A percentile compares a stretch with the other conserved stretches of the same genome.
These are phyloP conservation scores for Rhabdomys pumilio DNA, from an alignment of 2,797 vertebrate genomes.

Conservation along the genomic window DNA sequence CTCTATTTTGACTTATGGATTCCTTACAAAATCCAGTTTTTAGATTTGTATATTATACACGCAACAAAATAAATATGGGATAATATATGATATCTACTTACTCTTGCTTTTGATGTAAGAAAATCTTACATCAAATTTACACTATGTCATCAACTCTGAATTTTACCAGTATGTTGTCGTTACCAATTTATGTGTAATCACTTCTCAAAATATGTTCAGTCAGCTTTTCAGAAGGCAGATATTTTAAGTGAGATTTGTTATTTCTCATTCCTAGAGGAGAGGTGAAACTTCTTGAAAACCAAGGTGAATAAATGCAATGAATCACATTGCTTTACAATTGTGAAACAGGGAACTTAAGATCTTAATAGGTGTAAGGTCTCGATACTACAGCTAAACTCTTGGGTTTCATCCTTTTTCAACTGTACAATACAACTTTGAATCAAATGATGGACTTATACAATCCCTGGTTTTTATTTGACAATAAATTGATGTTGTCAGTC, in stretches of 20 bases:
- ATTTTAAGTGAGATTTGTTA: neutral
- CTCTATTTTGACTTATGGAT: neutral
- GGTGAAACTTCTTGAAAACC: neutral
- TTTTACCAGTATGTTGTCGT: neutral
- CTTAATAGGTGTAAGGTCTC: neutral
- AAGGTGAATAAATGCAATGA: neutral
- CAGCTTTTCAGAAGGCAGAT: neutral
- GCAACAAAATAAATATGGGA: neutral
- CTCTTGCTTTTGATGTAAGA: neutral
- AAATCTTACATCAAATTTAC: neutral
- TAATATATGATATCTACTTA: neutral
- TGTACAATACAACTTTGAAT: constrained; percentile 3
- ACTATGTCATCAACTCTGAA: neutral
- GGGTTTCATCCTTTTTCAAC: neutral
- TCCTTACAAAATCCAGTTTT: constrained; percentile 26
- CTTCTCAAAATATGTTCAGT: neutral
- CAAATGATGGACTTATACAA: constrained; percentile 20
- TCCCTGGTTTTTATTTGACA: constrained; percentile 30
- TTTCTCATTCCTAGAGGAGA: neutral
- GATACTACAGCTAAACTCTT: neutral
- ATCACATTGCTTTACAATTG: neutral
- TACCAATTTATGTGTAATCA: neutral
- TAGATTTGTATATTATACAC: neutral
- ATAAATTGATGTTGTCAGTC: neutral
- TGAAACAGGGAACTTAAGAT: neutral